Percentiles rank a stretch among this genome's conserved stretches.
Evolutionary conservation across 2,797 vertebrate species (phyloP).

Genomic region (Petrocephalus sullivani): DNA sequence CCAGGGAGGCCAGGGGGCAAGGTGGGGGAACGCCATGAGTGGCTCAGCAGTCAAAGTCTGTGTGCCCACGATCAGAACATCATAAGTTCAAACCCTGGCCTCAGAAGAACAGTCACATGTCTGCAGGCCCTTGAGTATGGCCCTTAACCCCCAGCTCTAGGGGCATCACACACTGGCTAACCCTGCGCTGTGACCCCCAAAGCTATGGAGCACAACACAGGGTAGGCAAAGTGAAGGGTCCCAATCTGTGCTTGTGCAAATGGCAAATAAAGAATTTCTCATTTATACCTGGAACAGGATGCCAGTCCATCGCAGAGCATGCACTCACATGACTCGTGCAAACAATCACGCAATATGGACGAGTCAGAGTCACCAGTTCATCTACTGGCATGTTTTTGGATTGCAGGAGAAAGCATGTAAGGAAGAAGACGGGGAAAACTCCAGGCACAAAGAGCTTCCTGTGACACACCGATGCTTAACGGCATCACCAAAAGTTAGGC

Average conservation of each 20-base stretch:
- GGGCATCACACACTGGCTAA: background rate
- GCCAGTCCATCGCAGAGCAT: background rate
- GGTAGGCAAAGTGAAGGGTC: background rate
- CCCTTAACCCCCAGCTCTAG: background rate
- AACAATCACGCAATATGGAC: background rate
- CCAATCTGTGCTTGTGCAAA: background rate
- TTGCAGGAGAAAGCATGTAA: background rate
- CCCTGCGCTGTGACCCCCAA: background rate
- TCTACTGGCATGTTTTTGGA: background rate
- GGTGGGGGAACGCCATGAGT: background rate
- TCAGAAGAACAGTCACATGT: background rate
- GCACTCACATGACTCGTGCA: background rate
- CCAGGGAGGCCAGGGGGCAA: background rate
- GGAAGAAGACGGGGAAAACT: background rate
- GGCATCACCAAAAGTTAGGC: background rate
- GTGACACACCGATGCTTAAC: background rate
- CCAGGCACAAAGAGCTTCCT: background rate
- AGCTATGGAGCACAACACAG: background rate
- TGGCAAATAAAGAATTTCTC: background rate
- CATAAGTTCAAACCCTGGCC: background rate
- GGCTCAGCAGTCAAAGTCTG: background rate
- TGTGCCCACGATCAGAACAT: background rate
- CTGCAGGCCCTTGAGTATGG: background rate
- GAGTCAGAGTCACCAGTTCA: background rate
- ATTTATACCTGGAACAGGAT: background rate